Conservation (phyloP, 2,888 invertebrate species). For the Homarus gammarus region DNA sequence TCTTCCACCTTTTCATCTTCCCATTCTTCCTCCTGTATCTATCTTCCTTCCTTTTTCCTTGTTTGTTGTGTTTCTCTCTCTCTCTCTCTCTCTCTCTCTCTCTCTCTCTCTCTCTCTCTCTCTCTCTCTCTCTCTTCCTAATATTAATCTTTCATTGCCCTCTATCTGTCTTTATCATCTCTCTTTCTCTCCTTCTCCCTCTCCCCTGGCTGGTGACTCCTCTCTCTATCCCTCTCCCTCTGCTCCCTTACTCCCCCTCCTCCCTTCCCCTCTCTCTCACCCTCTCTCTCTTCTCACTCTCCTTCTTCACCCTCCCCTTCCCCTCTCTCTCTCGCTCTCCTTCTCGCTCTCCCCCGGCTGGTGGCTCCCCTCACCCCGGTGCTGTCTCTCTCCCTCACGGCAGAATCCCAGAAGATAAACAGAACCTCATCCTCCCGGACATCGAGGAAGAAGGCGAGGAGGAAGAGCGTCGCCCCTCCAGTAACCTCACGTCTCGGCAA, state of each 20-base stretch:
- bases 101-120: no score
- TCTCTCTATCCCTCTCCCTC: not conserved
- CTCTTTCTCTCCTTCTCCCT: not conserved
- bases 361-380: constrained; percentile 13
- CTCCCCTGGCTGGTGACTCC: not conserved
- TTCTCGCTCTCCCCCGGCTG: not conserved
- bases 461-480: constrained; percentile 69
- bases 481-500: constrained; percentile 32
- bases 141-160: not conserved
- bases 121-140: no score
- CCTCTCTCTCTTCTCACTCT: not conserved
- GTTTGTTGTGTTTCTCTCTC: not conserved
- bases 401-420: constrained; percentile 82
- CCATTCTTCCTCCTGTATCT: not conserved
- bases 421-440: constrained; percentile 82
- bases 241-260: not conserved
- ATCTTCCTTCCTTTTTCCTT: not conserved
- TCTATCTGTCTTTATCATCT: not conserved
- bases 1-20: no score
- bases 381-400: constrained; percentile 35
- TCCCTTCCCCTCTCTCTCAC: not conserved
- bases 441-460: constrained; percentile 82
- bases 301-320: not conserved
- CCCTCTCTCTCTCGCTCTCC: not conserved
- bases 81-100: no score